Percentiles rank a stretch among this genome's conserved stretches.
These are phyloP conservation scores for Rhadinocentrus ornatus DNA, from an alignment of 2,797 vertebrate genomes.

Conservation along the genomic window DNA sequence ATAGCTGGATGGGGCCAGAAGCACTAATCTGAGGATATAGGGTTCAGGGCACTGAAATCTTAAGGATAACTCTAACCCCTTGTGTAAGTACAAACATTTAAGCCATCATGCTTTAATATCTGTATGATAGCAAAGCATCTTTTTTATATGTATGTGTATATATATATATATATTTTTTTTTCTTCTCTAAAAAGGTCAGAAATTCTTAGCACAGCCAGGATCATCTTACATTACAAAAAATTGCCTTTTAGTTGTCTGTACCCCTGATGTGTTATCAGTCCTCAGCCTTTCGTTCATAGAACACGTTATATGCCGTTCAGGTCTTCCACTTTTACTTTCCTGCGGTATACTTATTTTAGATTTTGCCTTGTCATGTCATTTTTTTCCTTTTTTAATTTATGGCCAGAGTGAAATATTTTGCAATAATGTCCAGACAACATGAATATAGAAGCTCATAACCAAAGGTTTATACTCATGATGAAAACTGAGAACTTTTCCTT, in stretches of 20 bases:
- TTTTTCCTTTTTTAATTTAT: constrained; percentile 36
- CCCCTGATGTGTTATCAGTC: constrained; percentile 81
- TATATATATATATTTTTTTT: constrained; percentile 82
- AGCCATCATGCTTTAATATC: constrained; percentile 89
- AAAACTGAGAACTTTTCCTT: constrained; percentile 50
- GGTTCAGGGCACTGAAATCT: constrained; percentile 58
- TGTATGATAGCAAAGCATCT: constrained; percentile 83
- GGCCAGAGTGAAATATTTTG: constrained; percentile 49
- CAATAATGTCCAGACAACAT: constrained; percentile 59
- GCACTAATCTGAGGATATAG: constrained; percentile 55
- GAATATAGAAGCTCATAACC: constrained; percentile 76
- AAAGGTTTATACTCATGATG: constrained; percentile 74
- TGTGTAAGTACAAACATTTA: constrained; percentile 79
- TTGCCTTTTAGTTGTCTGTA: constrained; percentile 82
- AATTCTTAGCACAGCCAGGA: constrained; percentile 68
- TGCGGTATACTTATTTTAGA: constrained; percentile 46
- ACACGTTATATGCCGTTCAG: constrained; percentile 63
- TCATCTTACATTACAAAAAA: constrained; percentile 75
- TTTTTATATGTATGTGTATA: constrained; percentile 61
- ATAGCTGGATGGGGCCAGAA: constrained; percentile 40
- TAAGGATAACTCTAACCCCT: constrained; percentile 61
- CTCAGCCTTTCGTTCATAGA: constrained; percentile 62
- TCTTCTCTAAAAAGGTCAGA: constrained; percentile 58
- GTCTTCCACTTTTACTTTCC: constrained; percentile 45
- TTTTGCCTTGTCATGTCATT: constrained; percentile 47